Evolutionary conservation across 2,888 invertebrate species (phyloP).

Genomic region (Steromphala cineraria): DNA sequence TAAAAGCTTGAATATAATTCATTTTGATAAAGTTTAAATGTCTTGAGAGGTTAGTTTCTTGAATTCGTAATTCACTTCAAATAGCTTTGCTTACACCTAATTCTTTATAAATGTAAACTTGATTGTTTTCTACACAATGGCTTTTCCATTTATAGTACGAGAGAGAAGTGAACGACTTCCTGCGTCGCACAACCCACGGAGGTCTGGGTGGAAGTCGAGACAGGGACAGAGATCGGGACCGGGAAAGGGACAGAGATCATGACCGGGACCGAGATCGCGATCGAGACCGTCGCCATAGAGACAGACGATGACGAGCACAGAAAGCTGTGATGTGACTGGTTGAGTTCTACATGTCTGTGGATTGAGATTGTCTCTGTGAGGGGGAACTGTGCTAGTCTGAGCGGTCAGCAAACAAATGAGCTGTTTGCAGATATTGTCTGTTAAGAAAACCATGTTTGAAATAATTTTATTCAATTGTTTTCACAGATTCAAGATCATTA

Average conservation of each 20-base stretch:
- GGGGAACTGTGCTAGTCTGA: neutral
- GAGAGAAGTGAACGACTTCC: constrained; percentile 90
- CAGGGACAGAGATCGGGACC: constrained; percentile 51
- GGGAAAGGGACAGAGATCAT: constrained; percentile 53
- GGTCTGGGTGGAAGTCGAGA: constrained; percentile 34
- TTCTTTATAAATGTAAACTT: neutral
- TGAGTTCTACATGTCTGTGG: neutral
- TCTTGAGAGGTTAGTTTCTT: neutral
- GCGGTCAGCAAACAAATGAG: too few relatives aligned
- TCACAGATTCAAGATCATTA: too few relatives aligned
- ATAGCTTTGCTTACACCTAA: neutral
- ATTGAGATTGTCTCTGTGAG: neutral
- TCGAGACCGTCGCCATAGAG: constrained; percentile 44
- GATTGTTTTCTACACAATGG: neutral
- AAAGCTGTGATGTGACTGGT: neutral
- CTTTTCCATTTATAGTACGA: too few relatives aligned
- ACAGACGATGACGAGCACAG: constrained; percentile 26
- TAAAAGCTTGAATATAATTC: too few relatives aligned
- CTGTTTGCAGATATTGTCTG: too few relatives aligned
- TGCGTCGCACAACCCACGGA: constrained; percentile 82
- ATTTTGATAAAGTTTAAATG: too few relatives aligned
- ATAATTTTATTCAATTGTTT: too few relatives aligned
- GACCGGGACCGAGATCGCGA: constrained; percentile 54
- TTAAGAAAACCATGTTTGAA: too few relatives aligned
- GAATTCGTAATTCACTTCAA: neutral